Base-by-base conservation (phyloP, 2,888 invertebrate species). In the Phalera bucephala region DNA sequence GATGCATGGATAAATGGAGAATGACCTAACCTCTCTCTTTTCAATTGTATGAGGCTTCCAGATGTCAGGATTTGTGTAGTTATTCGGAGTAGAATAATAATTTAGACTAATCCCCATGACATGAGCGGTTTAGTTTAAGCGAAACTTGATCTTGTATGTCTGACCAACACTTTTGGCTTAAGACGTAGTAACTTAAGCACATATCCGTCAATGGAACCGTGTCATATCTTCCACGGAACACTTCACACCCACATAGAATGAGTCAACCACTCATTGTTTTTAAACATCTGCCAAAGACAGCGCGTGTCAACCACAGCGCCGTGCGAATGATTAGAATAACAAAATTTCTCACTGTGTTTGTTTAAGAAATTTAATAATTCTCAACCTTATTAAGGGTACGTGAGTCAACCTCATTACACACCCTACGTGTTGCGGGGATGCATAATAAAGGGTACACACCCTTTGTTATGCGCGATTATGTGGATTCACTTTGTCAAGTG, bases 311-410 rank as follows among this genome's bases (percentile, higher is more conserved):
- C 35, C 40, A n/a, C n/a, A n/a, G 11, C 11, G 2, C 9, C 12
- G 25, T 7, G 8, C 2, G 10, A 27, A 32, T 49, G 41, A 59
- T 58, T 59, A 55, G 32, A 52, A 52, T 55, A 59, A 58, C 43
- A 42, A 42, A 46, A 45, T 58, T 48, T 51, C 30, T 11, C 36
- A 39, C 20, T 29, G 32, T 22, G 59, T 47, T 54, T 59, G 48
- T 52, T 45, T 42, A 47, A 55, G 57, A 59, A 58, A 58, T 59
- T 52, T 55, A 59, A 58, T 59, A 17, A 58, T 45, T 46, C 29
- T 39, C 40, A 52, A 52, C 43, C 56, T 50, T 45, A 59, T 55
- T 58, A 52, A 36, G 52, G 38, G 36, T 46, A 45, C 47, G 60
- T 52, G 59, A 38, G 51, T 46, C 44, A 41, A 25, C 40, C 59